Percentiles rank a stretch among this genome's conserved stretches.
These are phyloP conservation scores for Acronicta psi DNA, from an alignment of 2,888 invertebrate species.

Conservation along the genomic window DNA sequence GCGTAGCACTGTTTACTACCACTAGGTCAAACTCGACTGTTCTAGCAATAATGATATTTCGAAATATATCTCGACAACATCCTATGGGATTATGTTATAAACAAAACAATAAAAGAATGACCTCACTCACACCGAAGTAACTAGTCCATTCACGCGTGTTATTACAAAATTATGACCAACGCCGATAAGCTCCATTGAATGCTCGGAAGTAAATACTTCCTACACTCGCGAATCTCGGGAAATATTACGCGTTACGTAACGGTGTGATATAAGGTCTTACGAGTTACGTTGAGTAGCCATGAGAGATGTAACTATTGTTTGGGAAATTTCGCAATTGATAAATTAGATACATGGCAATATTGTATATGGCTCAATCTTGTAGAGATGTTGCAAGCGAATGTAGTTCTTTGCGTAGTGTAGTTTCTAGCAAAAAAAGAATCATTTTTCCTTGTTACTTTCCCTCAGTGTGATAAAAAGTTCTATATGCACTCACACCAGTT, in stretches of 20 bases:
- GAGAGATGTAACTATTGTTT: conserved; percentile 52
- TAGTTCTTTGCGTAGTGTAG: too few relatives aligned
- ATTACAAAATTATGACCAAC: conserved; percentile 44
- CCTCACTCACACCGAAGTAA: conserved; percentile 44
- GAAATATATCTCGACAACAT: not conserved
- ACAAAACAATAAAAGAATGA: conserved; percentile 20
- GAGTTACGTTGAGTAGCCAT: conserved; percentile 32
- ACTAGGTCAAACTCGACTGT: too few relatives aligned
- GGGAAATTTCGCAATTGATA: conserved; percentile 37
- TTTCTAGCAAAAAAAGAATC: too few relatives aligned
- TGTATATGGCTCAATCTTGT: conserved; percentile 4
- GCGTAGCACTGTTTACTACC: too few relatives aligned
- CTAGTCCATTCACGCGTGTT: conserved; percentile 40
- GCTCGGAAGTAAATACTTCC: conserved; percentile 62
- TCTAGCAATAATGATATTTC: too few relatives aligned
- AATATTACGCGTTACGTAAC: conserved; percentile 53
- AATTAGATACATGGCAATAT: conserved; percentile 9
- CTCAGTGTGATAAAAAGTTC: too few relatives aligned
- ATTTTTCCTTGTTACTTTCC: too few relatives aligned
- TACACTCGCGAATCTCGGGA: conserved; percentile 49
- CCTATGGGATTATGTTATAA: not conserved
- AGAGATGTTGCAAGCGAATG: too few relatives aligned
- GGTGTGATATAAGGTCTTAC: conserved; percentile 59
- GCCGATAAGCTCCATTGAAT: conserved; percentile 60
- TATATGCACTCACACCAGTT: too few relatives aligned